Conservation (phyloP, 1,140 invertebrate species). For the Drosophila nigrodunni region DNA sequence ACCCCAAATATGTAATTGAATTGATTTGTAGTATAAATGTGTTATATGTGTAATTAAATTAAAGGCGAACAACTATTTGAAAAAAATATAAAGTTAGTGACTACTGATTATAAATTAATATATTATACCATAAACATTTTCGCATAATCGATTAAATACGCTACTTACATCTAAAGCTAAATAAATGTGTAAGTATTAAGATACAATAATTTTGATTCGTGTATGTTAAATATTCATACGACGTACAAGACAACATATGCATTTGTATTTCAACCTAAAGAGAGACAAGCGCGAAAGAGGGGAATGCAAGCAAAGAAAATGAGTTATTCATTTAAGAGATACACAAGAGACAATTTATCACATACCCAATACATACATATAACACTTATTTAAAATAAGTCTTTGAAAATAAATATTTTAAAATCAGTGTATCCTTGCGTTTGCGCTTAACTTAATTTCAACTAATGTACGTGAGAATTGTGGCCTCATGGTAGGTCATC, state of each 20-base stretch:
- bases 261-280: neutral
- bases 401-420: conserved; percentile 54
- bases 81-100: conserved; percentile 1
- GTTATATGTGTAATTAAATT: conserved; percentile 40
- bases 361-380: conserved; percentile 43
- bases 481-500: too few species aligned
- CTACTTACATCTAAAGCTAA: neutral
- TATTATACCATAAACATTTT: neutral
- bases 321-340: conserved; percentile 48
- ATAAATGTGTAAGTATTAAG: neutral
- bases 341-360: conserved; percentile 46
- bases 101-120: conserved; percentile 12
- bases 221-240: neutral
- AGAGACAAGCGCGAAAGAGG: neutral
- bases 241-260: neutral
- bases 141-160: neutral
- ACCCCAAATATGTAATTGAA: neutral
- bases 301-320: conserved; percentile 9
- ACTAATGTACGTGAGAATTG: neutral
- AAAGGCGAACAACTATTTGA: conserved; percentile 40
- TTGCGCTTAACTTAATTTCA: neutral
- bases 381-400: conserved; percentile 52
- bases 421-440: conserved; percentile 18
- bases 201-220: neutral
- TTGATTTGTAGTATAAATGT: conserved; percentile 40